Evolutionary conservation across 2,888 invertebrate genomes (phyloP).

Genomic region (Hydropsyche betteni): DNA sequence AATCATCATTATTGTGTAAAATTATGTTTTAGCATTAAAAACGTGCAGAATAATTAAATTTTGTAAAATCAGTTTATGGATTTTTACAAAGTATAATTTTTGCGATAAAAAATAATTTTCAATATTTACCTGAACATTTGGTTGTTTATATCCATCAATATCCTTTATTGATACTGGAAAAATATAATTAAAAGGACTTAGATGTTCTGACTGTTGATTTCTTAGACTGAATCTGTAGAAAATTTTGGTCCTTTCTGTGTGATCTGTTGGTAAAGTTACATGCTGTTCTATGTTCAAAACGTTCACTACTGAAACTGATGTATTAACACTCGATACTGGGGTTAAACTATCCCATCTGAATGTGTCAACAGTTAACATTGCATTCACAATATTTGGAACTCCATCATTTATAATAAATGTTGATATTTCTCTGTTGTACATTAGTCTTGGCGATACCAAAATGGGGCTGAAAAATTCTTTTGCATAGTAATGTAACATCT

Average conservation of each 20-base stretch:
- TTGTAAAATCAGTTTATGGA: background rate
- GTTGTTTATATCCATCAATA: constrained; percentile 63
- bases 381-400: constrained; percentile 60
- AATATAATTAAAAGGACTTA: constrained; percentile 73
- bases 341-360: constrained; percentile 68
- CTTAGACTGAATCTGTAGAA: constrained; percentile 66
- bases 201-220: constrained; percentile 57
- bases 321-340: constrained; percentile 57
- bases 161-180: constrained; percentile 71
- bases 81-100: constrained; percentile 54
- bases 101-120: constrained; percentile 54
- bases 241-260: constrained; percentile 53
- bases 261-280: constrained; percentile 52
- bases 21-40: no score
- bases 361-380: constrained; percentile 66
- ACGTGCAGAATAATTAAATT: background rate
- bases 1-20: no score
- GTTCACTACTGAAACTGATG: constrained; percentile 36
- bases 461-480: constrained; percentile 84
- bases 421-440: constrained; percentile 63
- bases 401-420: constrained; percentile 75
- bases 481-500: constrained; percentile 90
- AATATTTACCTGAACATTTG: constrained; percentile 66
- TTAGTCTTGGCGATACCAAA: constrained; percentile 71
- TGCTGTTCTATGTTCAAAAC: constrained; percentile 55